Conservation (phyloP, 1,140 invertebrate species). For the Amphibalanus amphitrite region DNA sequence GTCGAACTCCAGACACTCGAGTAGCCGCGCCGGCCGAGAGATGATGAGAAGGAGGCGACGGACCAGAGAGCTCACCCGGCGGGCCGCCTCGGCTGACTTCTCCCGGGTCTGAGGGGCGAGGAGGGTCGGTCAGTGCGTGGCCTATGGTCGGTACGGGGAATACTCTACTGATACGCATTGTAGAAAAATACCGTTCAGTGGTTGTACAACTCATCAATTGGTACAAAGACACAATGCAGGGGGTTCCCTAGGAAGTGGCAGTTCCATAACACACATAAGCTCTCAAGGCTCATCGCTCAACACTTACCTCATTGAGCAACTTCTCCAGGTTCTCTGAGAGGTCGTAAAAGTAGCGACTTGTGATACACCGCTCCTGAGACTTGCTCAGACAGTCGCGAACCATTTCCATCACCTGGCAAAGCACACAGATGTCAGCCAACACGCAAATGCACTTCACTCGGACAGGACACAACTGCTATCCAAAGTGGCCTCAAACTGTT, state of each 20-base stretch:
- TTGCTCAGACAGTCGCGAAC: slow-evolving; percentile 87
- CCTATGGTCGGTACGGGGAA: too few relatives aligned
- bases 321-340: slow-evolving; percentile 89
- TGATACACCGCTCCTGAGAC: slow-evolving; percentile 81
- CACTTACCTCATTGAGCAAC: slow-evolving; percentile 58
- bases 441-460: too few relatives aligned
- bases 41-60: slow-evolving; percentile 86
- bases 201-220: too few relatives aligned
- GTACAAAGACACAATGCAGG: too few relatives aligned
- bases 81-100: slow-evolving; percentile 42
- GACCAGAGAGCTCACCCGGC: slow-evolving; percentile 64
- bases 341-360: slow-evolving; percentile 76
- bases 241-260: background rate
- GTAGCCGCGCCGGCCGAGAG: slow-evolving; percentile 81
- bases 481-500: too few relatives aligned
- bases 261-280: too few relatives aligned
- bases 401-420: slow-evolving; percentile 58
- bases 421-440: background rate
- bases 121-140: too few relatives aligned
- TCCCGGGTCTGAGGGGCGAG: slow-evolving; percentile 17
- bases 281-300: too few relatives aligned
- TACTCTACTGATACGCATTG: background rate
- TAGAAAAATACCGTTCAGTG: background rate
- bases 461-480: too few relatives aligned
- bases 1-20: slow-evolving; percentile 98